A percentile compares a stretch with the other conserved stretches of the same genome.
Conservation (phyloP, 2,888 invertebrate species). For the Trichogramma dendrolimi region DNA sequence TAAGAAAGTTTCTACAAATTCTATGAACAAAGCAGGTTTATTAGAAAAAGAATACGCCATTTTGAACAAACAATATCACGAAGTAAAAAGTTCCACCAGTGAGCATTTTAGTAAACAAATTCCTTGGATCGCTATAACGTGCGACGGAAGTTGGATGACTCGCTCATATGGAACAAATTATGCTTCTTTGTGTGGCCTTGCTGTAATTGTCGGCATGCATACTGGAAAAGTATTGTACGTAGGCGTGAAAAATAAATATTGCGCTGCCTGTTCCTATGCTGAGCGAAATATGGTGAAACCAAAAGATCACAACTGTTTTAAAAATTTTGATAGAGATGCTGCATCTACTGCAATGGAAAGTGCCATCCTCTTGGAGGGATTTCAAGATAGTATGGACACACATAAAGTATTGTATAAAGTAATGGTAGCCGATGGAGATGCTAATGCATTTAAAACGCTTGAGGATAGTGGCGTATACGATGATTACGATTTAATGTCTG, state of each 20-base stretch:
- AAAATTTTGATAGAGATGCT: constrained; percentile 33
- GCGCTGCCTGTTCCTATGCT: constrained; percentile 26
- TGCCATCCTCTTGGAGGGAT: constrained; percentile 31
- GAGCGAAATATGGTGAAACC: constrained; percentile 1
- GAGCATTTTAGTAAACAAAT: constrained; percentile 21
- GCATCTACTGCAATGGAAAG: constrained; percentile 38
- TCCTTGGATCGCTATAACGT: constrained; percentile 27
- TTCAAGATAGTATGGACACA: constrained; percentile 28
- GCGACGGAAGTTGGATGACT: constrained; percentile 32
- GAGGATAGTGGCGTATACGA: constrained; percentile 16
- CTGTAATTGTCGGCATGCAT: constrained; percentile 26
- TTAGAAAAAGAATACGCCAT: constrained; percentile 22
- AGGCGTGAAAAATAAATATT: constrained; percentile 38
- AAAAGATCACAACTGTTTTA: constrained; percentile 26
- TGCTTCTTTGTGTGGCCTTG: constrained; percentile 30
- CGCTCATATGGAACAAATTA: constrained; percentile 28
- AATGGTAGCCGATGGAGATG: constrained; percentile 24
- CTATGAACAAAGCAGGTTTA: constrained; percentile 20
- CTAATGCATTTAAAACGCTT: constrained; percentile 21
- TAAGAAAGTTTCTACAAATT: constrained; percentile 9
- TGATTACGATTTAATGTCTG: constrained; percentile 8
- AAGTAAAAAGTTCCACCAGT: too few species aligned
- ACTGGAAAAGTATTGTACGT: constrained; percentile 33
- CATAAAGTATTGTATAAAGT: constrained; percentile 22
- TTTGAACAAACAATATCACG: not conserved